phyloP scores from a whole-genome alignment of 2,888 invertebrate genomes.

The Leptinotarsa rubiginosa region DNA sequence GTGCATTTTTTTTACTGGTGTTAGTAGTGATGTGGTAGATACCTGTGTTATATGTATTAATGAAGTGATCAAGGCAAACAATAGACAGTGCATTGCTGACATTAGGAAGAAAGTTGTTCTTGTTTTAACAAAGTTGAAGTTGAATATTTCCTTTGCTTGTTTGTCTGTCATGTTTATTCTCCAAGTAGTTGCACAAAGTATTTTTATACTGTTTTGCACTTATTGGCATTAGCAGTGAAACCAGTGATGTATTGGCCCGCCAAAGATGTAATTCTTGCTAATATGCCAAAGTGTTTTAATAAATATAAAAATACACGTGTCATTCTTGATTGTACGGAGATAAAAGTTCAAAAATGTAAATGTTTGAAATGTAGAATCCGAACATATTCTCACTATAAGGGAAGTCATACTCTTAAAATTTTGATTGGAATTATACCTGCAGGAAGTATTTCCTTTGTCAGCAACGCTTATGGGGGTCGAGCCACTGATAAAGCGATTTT shows the following conservation, averaged over 20 bases:
- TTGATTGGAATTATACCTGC: conserved; percentile 28
- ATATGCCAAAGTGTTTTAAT: conserved; percentile 22
- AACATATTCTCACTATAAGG: conserved; percentile 27
- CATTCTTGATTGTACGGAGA: conserved; percentile 24
- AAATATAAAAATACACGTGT: conserved; percentile 28
- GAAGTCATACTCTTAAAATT: conserved; percentile 20
- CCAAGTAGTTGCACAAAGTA: conserved; percentile 27
- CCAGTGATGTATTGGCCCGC: conserved; percentile 25
- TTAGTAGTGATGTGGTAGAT: conserved; percentile 27
- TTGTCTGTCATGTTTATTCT: conserved; percentile 23
- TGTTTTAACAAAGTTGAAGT: conserved; percentile 25
- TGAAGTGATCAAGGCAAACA: conserved; percentile 23
- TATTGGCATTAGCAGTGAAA: conserved; percentile 26
- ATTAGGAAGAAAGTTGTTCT: conserved; percentile 25
- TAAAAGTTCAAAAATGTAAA: conserved; percentile 28
- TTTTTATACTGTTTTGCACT: conserved; percentile 29
- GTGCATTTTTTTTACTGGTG: conserved; percentile 25
- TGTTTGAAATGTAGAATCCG: conserved; percentile 26
- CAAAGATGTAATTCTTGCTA: conserved; percentile 23
- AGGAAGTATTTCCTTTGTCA: conserved; percentile 25
- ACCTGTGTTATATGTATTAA: conserved; percentile 28
- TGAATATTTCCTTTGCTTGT: conserved; percentile 31
- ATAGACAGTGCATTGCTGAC: conserved; percentile 22
- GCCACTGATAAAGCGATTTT: conserved; percentile 27
- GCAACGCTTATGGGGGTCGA: conserved; percentile 23